phyloP scores from a whole-genome alignment of 2,888 invertebrate genomes.

The Cylloceria caligata region DNA sequence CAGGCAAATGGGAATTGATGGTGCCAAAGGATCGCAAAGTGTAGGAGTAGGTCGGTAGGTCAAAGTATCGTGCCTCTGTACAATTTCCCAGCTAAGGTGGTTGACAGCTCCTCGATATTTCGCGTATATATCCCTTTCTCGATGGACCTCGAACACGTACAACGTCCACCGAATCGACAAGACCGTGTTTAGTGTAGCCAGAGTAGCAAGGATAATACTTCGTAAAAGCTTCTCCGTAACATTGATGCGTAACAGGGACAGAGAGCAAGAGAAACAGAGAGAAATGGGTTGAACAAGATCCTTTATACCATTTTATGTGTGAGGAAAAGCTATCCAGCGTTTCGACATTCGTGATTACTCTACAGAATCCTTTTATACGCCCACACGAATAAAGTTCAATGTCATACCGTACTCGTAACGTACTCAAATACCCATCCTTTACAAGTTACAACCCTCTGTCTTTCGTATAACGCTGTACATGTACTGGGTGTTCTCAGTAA shows the following conservation, averaged over 20 bases:
- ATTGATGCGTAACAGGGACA: neutral
- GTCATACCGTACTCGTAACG: constrained; percentile 49
- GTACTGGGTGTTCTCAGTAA: neutral
- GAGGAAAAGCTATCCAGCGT: constrained; percentile 20
- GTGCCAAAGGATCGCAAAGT: constrained; percentile 6
- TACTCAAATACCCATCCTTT: constrained; percentile 11
- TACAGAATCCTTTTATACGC: constrained; percentile 49
- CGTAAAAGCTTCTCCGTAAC: constrained; percentile 48
- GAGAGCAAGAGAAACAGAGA: neutral
- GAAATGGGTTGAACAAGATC: constrained; percentile 39
- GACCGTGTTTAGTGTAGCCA: neutral
- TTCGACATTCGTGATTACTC: constrained; percentile 59
- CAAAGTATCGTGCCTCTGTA: constrained; percentile 70
- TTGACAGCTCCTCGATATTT: constrained; percentile 62
- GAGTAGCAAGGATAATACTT: constrained; percentile 39
- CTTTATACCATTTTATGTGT: constrained; percentile 45
- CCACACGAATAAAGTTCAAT: constrained; percentile 48
- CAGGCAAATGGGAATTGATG: constrained; percentile 31
- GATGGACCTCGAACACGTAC: neutral
- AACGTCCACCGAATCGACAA: neutral
- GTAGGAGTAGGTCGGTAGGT: constrained; percentile 58
- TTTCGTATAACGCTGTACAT: neutral
- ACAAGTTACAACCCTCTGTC: constrained; percentile 24
- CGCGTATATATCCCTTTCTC: constrained; percentile 21
- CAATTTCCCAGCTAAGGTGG: constrained; percentile 64